These are phyloP conservation scores for Euura lappo DNA, from an alignment of 1,140 invertebrate genomes.

Conservation along the genomic window DNA sequence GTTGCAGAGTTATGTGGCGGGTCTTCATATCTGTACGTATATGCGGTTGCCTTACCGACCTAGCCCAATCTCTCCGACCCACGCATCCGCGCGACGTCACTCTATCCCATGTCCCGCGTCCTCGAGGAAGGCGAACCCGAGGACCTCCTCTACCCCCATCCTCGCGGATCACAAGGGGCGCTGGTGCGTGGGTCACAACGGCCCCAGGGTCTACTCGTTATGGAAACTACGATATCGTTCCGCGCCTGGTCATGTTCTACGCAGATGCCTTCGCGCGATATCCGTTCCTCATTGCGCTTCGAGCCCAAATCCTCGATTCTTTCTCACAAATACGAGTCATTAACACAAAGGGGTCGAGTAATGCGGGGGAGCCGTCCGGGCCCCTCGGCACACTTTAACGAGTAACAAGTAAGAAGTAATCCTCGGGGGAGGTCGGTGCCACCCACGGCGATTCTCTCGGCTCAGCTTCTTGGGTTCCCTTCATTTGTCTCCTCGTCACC, in stretches of 20 bases:
- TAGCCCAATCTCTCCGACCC: constrained; percentile 46
- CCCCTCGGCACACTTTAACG: constrained; percentile 19
- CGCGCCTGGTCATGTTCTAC: constrained; percentile 45
- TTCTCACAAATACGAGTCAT: constrained; percentile 1
- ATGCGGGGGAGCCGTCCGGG: constrained; percentile 23
- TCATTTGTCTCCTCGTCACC: constrained; percentile 1
- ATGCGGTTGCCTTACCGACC: constrained; percentile 38
- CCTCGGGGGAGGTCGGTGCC: constrained; percentile 31
- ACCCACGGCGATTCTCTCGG: constrained; percentile 30
- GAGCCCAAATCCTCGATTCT: neutral
- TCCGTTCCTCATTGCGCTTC: constrained; percentile 51
- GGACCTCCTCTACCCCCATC: neutral
- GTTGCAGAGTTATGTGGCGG: constrained; percentile 42
- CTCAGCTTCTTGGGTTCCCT: neutral
- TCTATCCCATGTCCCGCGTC: constrained; percentile 10
- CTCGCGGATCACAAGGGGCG: constrained; percentile 29
- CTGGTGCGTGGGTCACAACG: constrained; percentile 54
- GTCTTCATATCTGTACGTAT: constrained; percentile 18
- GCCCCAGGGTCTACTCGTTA: constrained; percentile 47
- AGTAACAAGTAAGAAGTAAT: constrained; percentile 33
- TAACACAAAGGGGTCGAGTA: constrained; percentile 23
- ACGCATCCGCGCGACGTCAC: constrained; percentile 28
- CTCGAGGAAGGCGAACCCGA: constrained; percentile 18
- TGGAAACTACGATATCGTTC: constrained; percentile 49
- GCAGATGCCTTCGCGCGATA: constrained; percentile 57